phyloP scores from a whole-genome alignment of 2,797 vertebrate species.

The Esox lucius region DNA sequence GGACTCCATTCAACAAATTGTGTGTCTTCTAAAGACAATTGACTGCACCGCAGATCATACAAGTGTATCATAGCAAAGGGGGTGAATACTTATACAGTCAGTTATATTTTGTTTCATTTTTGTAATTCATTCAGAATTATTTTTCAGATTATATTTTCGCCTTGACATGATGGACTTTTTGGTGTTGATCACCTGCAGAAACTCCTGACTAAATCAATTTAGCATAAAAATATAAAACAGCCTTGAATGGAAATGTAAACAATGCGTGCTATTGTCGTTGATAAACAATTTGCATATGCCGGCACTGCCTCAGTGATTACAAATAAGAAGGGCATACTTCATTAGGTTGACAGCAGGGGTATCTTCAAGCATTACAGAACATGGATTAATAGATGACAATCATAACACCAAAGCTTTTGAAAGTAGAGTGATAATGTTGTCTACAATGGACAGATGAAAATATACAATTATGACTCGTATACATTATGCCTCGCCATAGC shows the following conservation, averaged over 20 bases:
- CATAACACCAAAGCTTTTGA: background rate
- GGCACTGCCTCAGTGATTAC: background rate
- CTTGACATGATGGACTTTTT: no score
- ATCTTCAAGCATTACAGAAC: background rate
- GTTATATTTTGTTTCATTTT: no score
- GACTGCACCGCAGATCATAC: background rate
- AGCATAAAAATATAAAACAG: background rate
- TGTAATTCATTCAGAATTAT: no score
- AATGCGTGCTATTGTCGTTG: background rate
- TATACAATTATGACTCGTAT: background rate
- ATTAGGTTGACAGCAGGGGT: background rate
- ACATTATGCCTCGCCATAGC: no score
- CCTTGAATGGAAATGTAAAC: background rate
- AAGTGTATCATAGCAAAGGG: no score
- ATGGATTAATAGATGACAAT: slow-evolving; percentile 1
- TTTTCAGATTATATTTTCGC: no score
- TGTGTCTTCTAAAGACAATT: no score
- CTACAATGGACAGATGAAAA: background rate
- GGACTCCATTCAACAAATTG: no score
- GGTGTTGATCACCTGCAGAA: background rate
- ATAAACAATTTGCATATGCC: background rate
- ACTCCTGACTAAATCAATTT: background rate
- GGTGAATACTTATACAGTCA: no score
- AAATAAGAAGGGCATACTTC: background rate
- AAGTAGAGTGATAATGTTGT: background rate